Evolutionary conservation across 37 sponge, comb jelly and placozoan species (phyloP).

Genomic region (Agelas oroides): DNA sequence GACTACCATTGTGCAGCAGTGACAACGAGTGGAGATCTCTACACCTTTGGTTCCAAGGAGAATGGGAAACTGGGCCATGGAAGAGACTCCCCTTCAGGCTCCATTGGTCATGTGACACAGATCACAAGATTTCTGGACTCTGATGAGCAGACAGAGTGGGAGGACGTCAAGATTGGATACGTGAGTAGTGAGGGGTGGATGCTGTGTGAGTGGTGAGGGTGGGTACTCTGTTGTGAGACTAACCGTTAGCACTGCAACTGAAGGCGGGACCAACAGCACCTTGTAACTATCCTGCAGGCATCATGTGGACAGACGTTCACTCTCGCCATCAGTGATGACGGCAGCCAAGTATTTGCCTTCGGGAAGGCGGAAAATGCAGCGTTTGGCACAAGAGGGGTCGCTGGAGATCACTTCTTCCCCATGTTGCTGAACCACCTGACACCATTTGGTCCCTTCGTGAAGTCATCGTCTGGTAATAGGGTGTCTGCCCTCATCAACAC

Average conservation of each 20-base stretch:
- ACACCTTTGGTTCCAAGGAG: slow-evolving; percentile 77
- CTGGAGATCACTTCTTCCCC: slow-evolving; percentile 46
- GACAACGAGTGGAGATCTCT: slow-evolving; percentile 68
- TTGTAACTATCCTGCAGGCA: too few relatives aligned
- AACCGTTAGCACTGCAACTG: too few relatives aligned
- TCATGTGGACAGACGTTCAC: slow-evolving; percentile 69
- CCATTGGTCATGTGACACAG: slow-evolving; percentile 10
- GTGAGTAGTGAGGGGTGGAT: too few relatives aligned
- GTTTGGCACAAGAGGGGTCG: slow-evolving; percentile 34
- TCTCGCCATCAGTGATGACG: slow-evolving; percentile 50
- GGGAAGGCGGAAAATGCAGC: slow-evolving; percentile 49
- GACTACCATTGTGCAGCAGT: slow-evolving; percentile 82
- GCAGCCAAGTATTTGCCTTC: slow-evolving; percentile 49
- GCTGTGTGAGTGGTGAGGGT: too few relatives aligned
- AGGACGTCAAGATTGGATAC: slow-evolving; percentile 66
- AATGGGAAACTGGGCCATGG: slow-evolving; percentile 72
- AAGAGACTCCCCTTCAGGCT: not conserved
- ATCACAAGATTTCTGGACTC: slow-evolving; percentile 30
- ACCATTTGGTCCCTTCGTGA: slow-evolving; percentile 59
- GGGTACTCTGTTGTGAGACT: too few relatives aligned
- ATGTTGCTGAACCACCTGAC: slow-evolving; percentile 34
- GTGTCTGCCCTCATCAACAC: slow-evolving; percentile 33
- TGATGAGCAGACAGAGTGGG: slow-evolving; percentile 33
- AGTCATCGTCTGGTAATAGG: slow-evolving; percentile 51
- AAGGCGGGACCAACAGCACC: too few relatives aligned